Conservation (phyloP, 2,113 vertebrate species). For the Megaceryle maxima region DNA sequence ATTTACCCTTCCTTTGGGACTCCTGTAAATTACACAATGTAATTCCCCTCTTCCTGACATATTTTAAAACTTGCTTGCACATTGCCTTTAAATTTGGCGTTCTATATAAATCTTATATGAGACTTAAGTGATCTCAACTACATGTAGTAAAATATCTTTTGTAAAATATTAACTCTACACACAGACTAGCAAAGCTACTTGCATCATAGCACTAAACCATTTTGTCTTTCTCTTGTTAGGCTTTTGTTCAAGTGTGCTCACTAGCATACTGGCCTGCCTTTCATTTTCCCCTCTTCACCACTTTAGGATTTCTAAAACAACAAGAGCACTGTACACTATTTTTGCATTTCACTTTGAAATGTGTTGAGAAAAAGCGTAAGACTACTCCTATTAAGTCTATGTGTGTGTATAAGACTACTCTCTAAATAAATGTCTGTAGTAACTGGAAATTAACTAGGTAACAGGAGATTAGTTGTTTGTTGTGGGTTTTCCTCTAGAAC, state of each 20-base stretch:
- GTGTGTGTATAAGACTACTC: neutral
- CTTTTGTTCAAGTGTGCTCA: slow-evolving; percentile 82
- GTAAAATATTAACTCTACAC: neutral
- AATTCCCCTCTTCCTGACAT: neutral
- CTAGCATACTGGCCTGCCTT: slow-evolving; percentile 71
- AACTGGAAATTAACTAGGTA: neutral
- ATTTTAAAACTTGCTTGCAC: neutral
- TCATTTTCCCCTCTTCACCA: slow-evolving; percentile 73
- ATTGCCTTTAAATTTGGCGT: neutral
- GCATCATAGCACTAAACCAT: slow-evolving; percentile 78
- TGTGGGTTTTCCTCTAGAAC: neutral
- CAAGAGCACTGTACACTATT: neutral
- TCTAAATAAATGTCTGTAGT: neutral
- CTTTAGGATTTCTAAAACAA: slow-evolving; percentile 76
- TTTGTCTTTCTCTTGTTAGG: slow-evolving; percentile 78
- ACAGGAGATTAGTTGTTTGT: neutral
- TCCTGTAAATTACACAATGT: neutral
- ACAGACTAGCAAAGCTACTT: neutral
- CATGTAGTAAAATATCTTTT: neutral
- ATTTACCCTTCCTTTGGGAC: neutral
- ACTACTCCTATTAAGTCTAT: neutral
- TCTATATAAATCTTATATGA: neutral
- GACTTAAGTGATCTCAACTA: neutral
- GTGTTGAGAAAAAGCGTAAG: neutral
- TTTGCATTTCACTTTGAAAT: neutral